A percentile compares a stretch with the other conserved stretches of the same genome.
Conservation (phyloP, 2,888 invertebrate genomes). For the Platycheirus rosarum region DNA sequence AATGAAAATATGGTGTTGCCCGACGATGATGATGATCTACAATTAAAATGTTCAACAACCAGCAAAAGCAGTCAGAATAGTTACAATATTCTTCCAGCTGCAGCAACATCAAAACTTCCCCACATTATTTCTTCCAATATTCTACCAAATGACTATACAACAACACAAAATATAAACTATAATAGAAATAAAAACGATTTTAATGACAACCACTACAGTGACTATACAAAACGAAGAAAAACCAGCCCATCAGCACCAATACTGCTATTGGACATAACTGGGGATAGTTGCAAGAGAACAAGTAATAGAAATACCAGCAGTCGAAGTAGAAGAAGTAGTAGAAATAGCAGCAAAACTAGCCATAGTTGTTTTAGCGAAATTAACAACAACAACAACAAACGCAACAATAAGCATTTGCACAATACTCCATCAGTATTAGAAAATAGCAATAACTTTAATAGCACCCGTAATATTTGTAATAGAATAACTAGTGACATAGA, state of each 20-base stretch:
- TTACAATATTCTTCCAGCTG: slow-evolving; percentile 43
- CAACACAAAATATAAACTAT: slow-evolving; percentile 47
- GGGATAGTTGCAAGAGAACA: slow-evolving; percentile 43
- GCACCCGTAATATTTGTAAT: slow-evolving; percentile 62
- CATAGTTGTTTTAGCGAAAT: slow-evolving; percentile 58
- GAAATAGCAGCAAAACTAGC: slow-evolving; percentile 69
- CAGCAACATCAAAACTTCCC: slow-evolving; percentile 19
- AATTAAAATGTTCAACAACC: slow-evolving; percentile 63
- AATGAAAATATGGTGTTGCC: slow-evolving; percentile 74
- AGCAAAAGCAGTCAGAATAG: slow-evolving; percentile 49
- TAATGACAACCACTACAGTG: slow-evolving; percentile 67
- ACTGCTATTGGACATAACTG: slow-evolving; percentile 21
- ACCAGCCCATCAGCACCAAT: slow-evolving; percentile 2
- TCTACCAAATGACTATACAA: slow-evolving; percentile 44
- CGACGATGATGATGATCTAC: slow-evolving; percentile 70
- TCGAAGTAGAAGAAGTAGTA: slow-evolving; percentile 57
- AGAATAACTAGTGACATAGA: slow-evolving; percentile 56
- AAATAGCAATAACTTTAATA: slow-evolving; percentile 64
- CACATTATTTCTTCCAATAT: slow-evolving; percentile 10
- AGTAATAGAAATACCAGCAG: slow-evolving; percentile 31
- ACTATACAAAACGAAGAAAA: slow-evolving; percentile 71
- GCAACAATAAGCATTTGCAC: slow-evolving; percentile 69
- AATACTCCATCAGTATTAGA: slow-evolving; percentile 62
- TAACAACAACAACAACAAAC: slow-evolving; percentile 47
- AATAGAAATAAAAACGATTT: slow-evolving; percentile 47